Percentiles rank a stretch among this genome's conserved stretches.
Conservation (phyloP, 2,113 vertebrate species). For the Crotalus helleri region DNA sequence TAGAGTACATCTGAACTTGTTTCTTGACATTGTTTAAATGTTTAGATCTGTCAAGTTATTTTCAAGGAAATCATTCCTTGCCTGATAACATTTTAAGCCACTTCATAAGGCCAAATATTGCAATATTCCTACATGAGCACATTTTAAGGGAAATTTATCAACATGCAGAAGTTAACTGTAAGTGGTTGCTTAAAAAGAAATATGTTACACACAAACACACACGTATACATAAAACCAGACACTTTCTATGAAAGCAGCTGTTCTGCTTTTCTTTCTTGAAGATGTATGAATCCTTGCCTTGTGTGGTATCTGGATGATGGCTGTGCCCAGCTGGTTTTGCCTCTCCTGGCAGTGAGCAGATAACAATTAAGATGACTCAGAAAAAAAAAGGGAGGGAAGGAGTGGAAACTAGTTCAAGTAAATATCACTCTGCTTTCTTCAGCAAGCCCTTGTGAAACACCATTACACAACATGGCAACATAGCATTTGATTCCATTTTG, state of each 20-base stretch:
- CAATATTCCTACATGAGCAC: background rate
- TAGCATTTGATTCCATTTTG: conserved; percentile 10
- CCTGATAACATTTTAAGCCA: background rate
- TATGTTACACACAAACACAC: background rate
- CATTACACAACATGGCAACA: conserved; percentile 17
- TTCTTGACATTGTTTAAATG: background rate
- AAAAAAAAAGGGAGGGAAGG: conserved; percentile 42
- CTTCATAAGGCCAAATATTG: background rate
- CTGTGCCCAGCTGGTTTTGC: conserved; percentile 38
- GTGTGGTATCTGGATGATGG: background rate
- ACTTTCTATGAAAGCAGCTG: background rate
- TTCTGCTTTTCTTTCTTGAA: conserved; percentile 1
- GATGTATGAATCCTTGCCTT: background rate
- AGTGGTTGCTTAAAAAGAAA: conserved; percentile 1
- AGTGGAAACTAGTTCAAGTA: conserved; percentile 39
- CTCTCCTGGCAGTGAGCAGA: conserved; percentile 1
- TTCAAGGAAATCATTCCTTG: background rate
- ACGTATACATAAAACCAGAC: rapidly evolving
- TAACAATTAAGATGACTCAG: conserved; percentile 67
- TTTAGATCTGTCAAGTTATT: background rate
- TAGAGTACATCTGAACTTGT: background rate
- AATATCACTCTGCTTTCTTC: conserved; percentile 53
- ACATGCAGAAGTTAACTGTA: rapidly evolving
- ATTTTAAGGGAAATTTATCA: background rate
- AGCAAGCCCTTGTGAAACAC: conserved; percentile 27